These are phyloP conservation scores for Callosobruchus maculatus DNA, from an alignment of 2,888 invertebrate species.

Conservation along the genomic window DNA sequence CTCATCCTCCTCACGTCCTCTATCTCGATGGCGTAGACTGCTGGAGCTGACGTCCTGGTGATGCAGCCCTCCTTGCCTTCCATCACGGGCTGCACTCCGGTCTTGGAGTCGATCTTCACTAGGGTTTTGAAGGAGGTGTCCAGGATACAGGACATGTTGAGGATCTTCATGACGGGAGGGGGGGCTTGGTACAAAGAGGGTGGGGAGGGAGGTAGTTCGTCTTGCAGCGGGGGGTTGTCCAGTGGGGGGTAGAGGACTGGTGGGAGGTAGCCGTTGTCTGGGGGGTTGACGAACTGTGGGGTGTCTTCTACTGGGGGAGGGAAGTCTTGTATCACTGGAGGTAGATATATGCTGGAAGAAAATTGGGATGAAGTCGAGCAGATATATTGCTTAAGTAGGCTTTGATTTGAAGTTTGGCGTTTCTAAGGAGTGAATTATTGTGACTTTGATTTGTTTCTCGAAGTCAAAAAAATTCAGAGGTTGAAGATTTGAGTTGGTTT, in stretches of 20 bases:
- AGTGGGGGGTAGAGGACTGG: conserved; percentile 28
- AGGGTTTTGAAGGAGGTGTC: conserved; percentile 44
- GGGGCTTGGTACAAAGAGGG: conserved; percentile 26
- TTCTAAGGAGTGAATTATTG: too few relatives aligned
- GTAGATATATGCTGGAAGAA: conserved; percentile 27
- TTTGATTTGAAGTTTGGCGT: too few relatives aligned
- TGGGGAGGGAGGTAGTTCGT: conserved; percentile 12
- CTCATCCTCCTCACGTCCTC: conserved; percentile 46
- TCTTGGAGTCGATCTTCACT: conserved; percentile 7
- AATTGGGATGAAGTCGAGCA: too few relatives aligned
- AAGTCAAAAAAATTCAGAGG: too few relatives aligned
- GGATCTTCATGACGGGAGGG: conserved; percentile 29
- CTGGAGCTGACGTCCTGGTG: conserved; percentile 22
- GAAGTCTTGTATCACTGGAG: conserved; percentile 31
- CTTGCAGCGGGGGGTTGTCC: conserved; percentile 18
- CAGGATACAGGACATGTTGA: conserved; percentile 43
- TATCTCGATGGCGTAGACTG: conserved; percentile 48
- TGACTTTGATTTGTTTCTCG: too few relatives aligned
- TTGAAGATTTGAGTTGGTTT: too few relatives aligned
- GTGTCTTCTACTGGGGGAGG: conserved; percentile 29
- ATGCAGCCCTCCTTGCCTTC: conserved; percentile 33
- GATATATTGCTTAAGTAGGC: too few relatives aligned
- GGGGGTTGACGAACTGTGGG: conserved; percentile 11
- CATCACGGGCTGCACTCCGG: neutral
- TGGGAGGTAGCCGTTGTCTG: conserved; percentile 28